Conservation (phyloP, 1,140 invertebrate genomes). For the Phthorimaea operculella region DNA sequence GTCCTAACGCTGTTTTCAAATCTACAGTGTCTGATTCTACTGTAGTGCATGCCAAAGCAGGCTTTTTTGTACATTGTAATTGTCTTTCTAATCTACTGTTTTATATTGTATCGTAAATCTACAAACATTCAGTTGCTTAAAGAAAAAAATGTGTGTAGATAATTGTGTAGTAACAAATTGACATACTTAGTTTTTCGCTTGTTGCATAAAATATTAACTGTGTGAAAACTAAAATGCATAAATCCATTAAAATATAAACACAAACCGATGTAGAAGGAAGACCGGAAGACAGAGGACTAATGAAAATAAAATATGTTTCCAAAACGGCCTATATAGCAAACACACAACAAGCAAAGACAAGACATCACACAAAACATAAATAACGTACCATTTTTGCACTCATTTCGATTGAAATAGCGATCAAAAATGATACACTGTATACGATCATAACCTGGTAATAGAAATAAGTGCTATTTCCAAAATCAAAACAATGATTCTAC, state of each 20-base stretch:
- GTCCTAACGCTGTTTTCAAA: slow-evolving; percentile 23
- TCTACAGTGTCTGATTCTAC: slow-evolving; percentile 20
- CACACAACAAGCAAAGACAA: slow-evolving; percentile 64
- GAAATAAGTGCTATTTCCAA: slow-evolving; percentile 43
- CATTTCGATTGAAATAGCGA: slow-evolving; percentile 44
- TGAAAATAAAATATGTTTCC: slow-evolving; percentile 46
- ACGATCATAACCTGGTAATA: slow-evolving; percentile 39
- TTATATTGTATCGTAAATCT: slow-evolving; percentile 11
- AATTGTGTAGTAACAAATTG: background rate
- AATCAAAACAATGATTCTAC: slow-evolving; percentile 52
- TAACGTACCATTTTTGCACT: slow-evolving; percentile 45
- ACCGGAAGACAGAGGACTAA: slow-evolving; percentile 31
- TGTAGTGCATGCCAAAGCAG: slow-evolving; percentile 33
- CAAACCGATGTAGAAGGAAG: slow-evolving; percentile 32
- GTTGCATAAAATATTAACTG: slow-evolving; percentile 2
- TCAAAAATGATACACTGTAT: slow-evolving; percentile 41
- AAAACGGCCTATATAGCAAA: slow-evolving; percentile 69
- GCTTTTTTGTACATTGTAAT: slow-evolving; percentile 13
- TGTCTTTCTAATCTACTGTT: background rate
- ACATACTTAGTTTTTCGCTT: background rate
- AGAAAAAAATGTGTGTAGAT: background rate
- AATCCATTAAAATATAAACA: slow-evolving; percentile 4
- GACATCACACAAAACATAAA: slow-evolving; percentile 52
- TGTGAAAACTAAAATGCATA: background rate
- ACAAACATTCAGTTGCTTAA: slow-evolving; percentile 5